These are phyloP conservation scores for Argyresthia goedartella DNA, from an alignment of 2,888 invertebrate species.

Conservation along the genomic window DNA sequence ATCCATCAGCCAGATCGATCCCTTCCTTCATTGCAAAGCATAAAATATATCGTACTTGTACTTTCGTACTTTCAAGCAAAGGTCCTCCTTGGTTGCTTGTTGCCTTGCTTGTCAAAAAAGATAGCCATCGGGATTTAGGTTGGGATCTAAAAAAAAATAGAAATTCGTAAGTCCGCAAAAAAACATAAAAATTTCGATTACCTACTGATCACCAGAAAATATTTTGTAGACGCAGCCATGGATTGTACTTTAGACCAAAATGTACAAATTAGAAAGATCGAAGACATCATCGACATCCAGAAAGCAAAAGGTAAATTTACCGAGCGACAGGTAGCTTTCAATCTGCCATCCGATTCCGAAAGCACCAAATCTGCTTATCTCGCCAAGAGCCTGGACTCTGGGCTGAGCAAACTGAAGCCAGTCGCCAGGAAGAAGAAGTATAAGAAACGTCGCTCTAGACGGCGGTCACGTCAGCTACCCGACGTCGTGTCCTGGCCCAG, in stretches of 20 bases:
- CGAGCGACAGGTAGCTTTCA: constrained; percentile 43
- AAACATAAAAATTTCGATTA: neutral
- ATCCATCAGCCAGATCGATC: too few species aligned
- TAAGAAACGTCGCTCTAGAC: constrained; percentile 30
- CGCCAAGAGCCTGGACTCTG: constrained; percentile 41
- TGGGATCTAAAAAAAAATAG: constrained; percentile 15
- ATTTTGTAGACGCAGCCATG: constrained; percentile 20
- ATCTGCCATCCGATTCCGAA: constrained; percentile 32
- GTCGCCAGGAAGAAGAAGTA: constrained; percentile 27
- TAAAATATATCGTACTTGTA: too few species aligned
- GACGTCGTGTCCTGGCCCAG: constrained; percentile 65
- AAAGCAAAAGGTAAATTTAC: constrained; percentile 43
- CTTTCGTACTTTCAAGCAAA: too few species aligned
- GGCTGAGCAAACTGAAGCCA: constrained; percentile 20
- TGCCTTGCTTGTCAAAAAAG: neutral
- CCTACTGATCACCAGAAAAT: neutral
- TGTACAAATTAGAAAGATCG: constrained; percentile 46
- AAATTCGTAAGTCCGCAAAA: constrained; percentile 14
- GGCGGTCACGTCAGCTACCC: constrained; percentile 29
- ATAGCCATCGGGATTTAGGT: constrained; percentile 18
- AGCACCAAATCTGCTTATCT: constrained; percentile 30
- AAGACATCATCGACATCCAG: constrained; percentile 57
- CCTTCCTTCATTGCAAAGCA: too few species aligned
- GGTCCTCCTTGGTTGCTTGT: too few species aligned
- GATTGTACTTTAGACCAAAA: constrained; percentile 21